Evolutionary conservation across 2,113 vertebrate genomes (phyloP), one percentile per base, ranked within the genome.

Genomic region (Ellobius talpinus): DNA sequence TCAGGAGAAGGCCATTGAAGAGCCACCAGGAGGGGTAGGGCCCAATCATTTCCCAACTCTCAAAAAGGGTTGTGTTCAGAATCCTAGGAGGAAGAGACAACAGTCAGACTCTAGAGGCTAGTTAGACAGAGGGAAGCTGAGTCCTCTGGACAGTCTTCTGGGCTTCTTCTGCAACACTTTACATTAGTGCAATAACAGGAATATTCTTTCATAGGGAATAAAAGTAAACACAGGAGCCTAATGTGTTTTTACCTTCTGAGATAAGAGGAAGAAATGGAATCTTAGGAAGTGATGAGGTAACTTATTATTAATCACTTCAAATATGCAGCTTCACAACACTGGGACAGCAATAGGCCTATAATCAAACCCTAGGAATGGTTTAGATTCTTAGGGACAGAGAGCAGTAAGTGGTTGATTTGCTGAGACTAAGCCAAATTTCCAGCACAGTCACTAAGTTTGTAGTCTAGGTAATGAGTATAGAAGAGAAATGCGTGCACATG

Each of bases 21-120:
- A 99, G 94, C 99, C 99, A 99, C 99, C 99, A 99, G 26, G 99
- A 99, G 0, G 99, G 98, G 90, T 99, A 99, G 0, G 99, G 99
- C 36, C 99, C 99, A 0, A 99, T 98, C 42, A 99, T 94, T 91
- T 99, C 98, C 99, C 99, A 99, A 98, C 99, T 99, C 98, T 99
- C 99, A 98, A 99, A 99, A 66, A 99, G 95, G 5, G 99, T 99
- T 3, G 99, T 99, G 98, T 99, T 99, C 98, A 99, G 96, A 97
- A 99, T 98, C 99, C 99, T 99, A 92, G 0, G 97, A 47, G 96
- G 96, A 42, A 96, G 98, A 98, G 58, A n/a, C 5, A 90, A 66
- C 0, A 6, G 87, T 96, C 45, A 97, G 78, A 87, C 47, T 84
- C 68, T 85, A 92, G 81, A 93, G 88, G 95, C 11, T 12, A 89